Percentiles rank a stretch among this genome's conserved stretches.
Conservation (phyloP, 2,113 vertebrate species). For the Aplodontia rufa region DNA sequence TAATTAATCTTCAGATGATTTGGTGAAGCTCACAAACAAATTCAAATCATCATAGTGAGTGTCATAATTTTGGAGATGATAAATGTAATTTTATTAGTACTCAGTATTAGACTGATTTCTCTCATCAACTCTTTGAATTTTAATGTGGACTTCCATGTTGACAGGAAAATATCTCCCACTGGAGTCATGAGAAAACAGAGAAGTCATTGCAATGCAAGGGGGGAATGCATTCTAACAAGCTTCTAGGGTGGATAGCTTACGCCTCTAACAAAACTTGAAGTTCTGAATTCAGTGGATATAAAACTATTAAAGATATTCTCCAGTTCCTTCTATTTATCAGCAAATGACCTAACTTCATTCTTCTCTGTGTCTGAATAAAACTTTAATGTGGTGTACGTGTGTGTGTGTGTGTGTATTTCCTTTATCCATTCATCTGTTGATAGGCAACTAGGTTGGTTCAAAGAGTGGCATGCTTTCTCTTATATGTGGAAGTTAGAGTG, state of each 20-base stretch:
- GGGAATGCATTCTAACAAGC: too few relatives aligned
- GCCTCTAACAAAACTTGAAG: background rate
- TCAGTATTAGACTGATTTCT: background rate
- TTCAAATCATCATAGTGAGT: background rate
- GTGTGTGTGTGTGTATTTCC: too few relatives aligned
- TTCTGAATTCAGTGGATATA: background rate
- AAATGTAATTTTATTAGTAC: background rate
- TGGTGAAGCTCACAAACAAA: background rate
- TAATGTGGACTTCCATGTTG: background rate
- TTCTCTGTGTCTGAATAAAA: too few relatives aligned
- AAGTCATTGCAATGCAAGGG: background rate
- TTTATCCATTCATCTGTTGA: too few relatives aligned
- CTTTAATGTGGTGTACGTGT: too few relatives aligned
- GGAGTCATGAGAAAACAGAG: background rate
- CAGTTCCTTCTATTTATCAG: too few relatives aligned
- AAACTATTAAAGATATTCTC: background rate
- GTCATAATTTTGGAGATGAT: background rate
- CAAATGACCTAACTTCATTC: too few relatives aligned
- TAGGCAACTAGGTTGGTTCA: too few relatives aligned
- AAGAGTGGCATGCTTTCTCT: too few relatives aligned
- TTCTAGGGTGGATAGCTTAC: background rate
- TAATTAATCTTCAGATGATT: background rate
- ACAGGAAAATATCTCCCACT: background rate
- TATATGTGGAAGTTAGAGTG: too few relatives aligned
- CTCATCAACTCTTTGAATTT: background rate